Conservation (phyloP, 2,113 vertebrate genomes). For the Mormyrus lacerda region DNA sequence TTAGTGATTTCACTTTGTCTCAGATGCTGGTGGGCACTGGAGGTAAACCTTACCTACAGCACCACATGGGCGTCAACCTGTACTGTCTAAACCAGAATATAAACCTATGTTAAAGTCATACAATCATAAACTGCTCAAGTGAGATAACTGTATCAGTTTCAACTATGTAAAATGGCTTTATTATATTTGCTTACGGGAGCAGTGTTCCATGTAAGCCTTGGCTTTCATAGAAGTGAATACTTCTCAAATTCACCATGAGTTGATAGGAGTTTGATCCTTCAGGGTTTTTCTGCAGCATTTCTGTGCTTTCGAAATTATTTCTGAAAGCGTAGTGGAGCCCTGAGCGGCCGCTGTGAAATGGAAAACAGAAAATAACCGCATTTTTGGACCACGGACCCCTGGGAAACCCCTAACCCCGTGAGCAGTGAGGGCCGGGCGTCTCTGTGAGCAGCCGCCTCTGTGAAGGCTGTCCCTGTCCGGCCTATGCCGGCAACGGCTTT, state of each 20-base stretch:
- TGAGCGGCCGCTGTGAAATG: background rate
- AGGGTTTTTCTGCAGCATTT: background rate
- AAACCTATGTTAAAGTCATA: background rate
- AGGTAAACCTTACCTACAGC: background rate
- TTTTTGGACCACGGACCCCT: background rate
- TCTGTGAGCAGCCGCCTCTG: background rate
- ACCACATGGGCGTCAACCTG: background rate
- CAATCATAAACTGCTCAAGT: background rate
- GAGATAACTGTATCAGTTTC: background rate
- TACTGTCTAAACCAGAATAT: background rate
- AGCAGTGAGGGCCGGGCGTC: background rate
- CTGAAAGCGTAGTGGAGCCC: background rate
- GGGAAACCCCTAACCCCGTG: background rate
- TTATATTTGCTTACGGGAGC: background rate
- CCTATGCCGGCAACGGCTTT: background rate
- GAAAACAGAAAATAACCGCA: background rate
- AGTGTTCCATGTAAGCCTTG: background rate
- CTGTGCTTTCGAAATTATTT: background rate
- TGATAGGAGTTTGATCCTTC: background rate
- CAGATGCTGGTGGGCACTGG: background rate
- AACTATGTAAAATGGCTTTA: background rate
- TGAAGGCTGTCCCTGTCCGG: background rate
- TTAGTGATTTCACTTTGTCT: background rate
- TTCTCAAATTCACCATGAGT: background rate
- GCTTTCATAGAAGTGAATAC: background rate